Evolutionary conservation across 2,113 vertebrate genomes (phyloP).

Genomic region (Paramormyrops kingsleyae): DNA sequence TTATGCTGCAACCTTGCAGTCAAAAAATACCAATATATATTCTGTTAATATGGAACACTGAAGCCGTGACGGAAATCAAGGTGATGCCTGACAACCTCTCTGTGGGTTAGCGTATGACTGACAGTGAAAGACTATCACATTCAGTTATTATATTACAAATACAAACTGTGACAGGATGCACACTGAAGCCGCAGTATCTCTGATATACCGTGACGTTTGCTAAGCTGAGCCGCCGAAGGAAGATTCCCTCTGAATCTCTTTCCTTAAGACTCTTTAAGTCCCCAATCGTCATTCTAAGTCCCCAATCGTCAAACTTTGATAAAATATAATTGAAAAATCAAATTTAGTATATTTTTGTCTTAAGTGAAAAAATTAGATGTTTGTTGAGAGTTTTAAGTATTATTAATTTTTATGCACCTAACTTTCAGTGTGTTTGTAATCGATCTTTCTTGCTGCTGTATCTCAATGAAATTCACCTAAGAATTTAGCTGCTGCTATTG

Average conservation of each 20-base stretch:
- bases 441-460: background rate
- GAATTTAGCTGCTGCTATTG: background rate
- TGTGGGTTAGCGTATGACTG: constrained; percentile 9
- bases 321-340: background rate
- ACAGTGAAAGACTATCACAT: background rate
- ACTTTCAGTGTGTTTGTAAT: background rate
- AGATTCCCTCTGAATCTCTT: background rate
- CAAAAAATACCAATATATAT: constrained; percentile 1
- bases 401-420: background rate
- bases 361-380: background rate
- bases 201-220: background rate
- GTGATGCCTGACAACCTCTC: constrained; percentile 3
- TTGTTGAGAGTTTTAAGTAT: background rate
- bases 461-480: background rate
- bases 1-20: background rate
- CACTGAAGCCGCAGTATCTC: constrained; percentile 3
- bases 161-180: constrained; percentile 9
- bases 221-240: background rate
- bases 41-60: constrained; percentile 8
- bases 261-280: background rate
- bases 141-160: constrained; percentile 16
- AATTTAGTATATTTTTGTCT: background rate
- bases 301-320: background rate
- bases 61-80: background rate
- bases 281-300: background rate